Evolutionary conservation across 2,797 vertebrate genomes (phyloP).

Genomic region (Phrynocephalus guinanensis): DNA sequence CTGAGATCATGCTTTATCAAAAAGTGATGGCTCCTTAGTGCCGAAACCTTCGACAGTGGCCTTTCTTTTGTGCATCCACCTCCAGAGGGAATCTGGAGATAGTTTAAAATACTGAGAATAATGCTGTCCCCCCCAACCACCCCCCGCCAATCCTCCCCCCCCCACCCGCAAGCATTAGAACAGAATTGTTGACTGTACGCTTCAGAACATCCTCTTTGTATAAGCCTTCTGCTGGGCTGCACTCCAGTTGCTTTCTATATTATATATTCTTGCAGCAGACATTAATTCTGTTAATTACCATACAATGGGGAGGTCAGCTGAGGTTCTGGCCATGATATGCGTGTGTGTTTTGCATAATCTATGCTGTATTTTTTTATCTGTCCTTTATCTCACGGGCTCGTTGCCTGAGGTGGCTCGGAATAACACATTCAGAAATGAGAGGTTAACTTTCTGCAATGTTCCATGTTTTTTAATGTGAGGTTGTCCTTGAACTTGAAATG

Average conservation of each 20-base stretch:
- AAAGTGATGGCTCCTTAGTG: too few species aligned
- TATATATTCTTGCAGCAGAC: conserved; percentile 53
- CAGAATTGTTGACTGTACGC: conserved; percentile 53
- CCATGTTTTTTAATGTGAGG: neutral
- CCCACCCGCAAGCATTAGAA: conserved; percentile 44
- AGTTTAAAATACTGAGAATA: neutral
- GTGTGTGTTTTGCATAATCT: conserved; percentile 53
- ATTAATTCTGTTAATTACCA: conserved; percentile 71
- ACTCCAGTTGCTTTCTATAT: conserved; percentile 68
- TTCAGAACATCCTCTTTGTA: conserved; percentile 66
- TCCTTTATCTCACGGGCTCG: neutral
- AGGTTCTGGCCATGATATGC: conserved; percentile 45
- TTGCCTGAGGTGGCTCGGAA: neutral
- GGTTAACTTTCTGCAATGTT: neutral
- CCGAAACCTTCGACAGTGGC: too few species aligned
- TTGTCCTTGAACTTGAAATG: conserved; percentile 27
- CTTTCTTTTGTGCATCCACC: too few species aligned
- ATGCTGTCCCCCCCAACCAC: neutral
- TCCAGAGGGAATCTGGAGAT: neutral
- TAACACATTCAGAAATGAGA: conserved; percentile 6
- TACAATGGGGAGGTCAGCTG: conserved; percentile 54
- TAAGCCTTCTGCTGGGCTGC: conserved; percentile 62
- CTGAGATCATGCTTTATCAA: too few species aligned
- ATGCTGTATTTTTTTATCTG: conserved; percentile 24
- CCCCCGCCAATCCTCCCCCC: conserved; percentile 33